A percentile compares a stretch with the other conserved stretches of the same genome.
Conservation (phyloP, 2,113 vertebrate species). For the Anhinga anhinga region DNA sequence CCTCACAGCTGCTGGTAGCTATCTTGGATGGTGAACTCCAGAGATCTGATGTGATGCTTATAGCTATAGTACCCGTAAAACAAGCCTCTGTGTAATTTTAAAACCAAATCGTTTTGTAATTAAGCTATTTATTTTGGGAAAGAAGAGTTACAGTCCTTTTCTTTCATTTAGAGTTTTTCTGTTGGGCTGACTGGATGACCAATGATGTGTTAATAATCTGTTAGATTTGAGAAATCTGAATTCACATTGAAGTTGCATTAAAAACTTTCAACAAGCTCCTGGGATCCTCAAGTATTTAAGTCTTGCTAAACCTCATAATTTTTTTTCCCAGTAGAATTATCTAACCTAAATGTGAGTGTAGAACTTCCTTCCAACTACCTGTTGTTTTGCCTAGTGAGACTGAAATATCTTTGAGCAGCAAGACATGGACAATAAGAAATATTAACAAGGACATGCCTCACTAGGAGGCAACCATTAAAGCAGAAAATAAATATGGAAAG, state of each 20-base stretch:
- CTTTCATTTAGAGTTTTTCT: background rate
- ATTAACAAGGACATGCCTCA: background rate
- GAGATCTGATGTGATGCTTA: background rate
- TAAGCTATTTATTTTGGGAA: background rate
- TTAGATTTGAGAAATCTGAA: background rate
- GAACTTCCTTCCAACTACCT: background rate
- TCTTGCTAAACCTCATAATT: background rate
- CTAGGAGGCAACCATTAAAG: background rate
- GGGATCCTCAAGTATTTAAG: background rate
- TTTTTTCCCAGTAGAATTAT: background rate
- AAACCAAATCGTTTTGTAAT: background rate
- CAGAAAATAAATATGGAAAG: background rate
- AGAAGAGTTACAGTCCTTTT: background rate
- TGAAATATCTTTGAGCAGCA: background rate
- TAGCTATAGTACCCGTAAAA: background rate
- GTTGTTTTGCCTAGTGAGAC: background rate
- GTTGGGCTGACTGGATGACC: background rate
- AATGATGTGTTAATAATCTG: background rate
- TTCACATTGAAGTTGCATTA: background rate
- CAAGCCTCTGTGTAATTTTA: background rate
- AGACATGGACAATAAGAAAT: background rate
- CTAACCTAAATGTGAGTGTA: background rate
- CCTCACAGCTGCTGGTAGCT: background rate
- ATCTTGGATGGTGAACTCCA: background rate
- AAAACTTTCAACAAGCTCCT: background rate